Evolutionary conservation across 1,140 invertebrate genomes (phyloP).

Genomic region (Piezodorus guildinii): DNA sequence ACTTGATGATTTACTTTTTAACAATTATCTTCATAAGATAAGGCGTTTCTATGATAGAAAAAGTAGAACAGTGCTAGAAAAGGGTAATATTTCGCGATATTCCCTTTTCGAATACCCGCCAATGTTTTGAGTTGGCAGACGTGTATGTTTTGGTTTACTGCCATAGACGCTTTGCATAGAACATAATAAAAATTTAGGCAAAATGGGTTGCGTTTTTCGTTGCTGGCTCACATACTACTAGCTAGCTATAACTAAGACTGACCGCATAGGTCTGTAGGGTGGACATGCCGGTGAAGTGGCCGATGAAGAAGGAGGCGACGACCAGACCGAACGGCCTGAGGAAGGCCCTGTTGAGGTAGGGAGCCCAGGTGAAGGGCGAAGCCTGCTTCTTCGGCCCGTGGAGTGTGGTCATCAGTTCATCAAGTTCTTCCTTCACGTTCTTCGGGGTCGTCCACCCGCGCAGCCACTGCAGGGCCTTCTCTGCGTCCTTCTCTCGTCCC

Average conservation of each 20-base stretch:
- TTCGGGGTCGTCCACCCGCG: constrained; percentile 46
- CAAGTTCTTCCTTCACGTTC: constrained; percentile 42
- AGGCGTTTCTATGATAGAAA: too few relatives aligned
- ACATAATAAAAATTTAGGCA: too few relatives aligned
- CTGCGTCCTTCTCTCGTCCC: constrained; percentile 34
- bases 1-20: too few relatives aligned
- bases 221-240: too few relatives aligned
- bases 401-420: constrained; percentile 34
- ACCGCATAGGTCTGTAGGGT: constrained; percentile 59
- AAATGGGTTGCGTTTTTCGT: too few relatives aligned
- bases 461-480: constrained; percentile 45
- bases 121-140: too few relatives aligned
- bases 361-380: constrained; percentile 6
- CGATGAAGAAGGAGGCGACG: constrained; percentile 48
- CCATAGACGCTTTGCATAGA: too few relatives aligned
- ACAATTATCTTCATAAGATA: too few relatives aligned
- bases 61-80: too few relatives aligned
- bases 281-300: constrained; percentile 54
- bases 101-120: too few relatives aligned
- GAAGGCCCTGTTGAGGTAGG: constrained; percentile 37
- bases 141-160: too few relatives aligned
- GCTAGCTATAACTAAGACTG: constrained; percentile 34
- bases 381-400: neutral
- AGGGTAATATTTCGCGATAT: too few relatives aligned
- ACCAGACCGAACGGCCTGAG: constrained; percentile 50